Percentiles rank a stretch among this genome's conserved stretches.
Evolutionary conservation across 2,113 vertebrate genomes (phyloP).

Genomic region (Axis porcinus): DNA sequence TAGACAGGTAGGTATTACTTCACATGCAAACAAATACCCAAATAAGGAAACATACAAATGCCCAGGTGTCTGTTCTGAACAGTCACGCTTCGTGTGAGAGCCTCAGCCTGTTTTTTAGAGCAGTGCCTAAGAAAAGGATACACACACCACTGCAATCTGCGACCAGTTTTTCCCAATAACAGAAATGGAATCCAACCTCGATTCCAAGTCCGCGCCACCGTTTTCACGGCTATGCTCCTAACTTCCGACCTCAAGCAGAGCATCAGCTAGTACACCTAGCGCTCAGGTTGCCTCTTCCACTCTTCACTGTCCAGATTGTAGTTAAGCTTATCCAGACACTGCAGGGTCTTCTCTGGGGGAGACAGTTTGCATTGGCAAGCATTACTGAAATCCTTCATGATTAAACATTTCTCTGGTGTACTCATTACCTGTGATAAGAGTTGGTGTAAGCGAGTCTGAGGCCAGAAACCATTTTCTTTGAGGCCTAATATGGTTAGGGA

Average conservation of each 20-base stretch:
- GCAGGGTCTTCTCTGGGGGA: background rate
- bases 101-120: background rate
- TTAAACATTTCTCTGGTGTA: background rate
- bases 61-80: background rate
- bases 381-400: background rate
- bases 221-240: background rate
- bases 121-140: background rate
- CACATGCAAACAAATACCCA: background rate
- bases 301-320: background rate
- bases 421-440: background rate
- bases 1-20: background rate
- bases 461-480: background rate
- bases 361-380: background rate
- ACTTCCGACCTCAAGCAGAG: rapidly evolving
- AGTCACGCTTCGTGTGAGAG: background rate
- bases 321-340: background rate
- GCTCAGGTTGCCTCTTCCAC: rapidly evolving
- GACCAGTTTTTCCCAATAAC: background rate
- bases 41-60: background rate
- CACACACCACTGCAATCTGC: background rate
- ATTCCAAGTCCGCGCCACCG: background rate
- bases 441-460: too few relatives aligned
- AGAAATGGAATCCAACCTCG: background rate
- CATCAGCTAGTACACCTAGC: background rate
- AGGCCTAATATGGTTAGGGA: background rate